phyloP scores from a whole-genome alignment of 1,140 invertebrate species.

The Parapsyche elsis region DNA sequence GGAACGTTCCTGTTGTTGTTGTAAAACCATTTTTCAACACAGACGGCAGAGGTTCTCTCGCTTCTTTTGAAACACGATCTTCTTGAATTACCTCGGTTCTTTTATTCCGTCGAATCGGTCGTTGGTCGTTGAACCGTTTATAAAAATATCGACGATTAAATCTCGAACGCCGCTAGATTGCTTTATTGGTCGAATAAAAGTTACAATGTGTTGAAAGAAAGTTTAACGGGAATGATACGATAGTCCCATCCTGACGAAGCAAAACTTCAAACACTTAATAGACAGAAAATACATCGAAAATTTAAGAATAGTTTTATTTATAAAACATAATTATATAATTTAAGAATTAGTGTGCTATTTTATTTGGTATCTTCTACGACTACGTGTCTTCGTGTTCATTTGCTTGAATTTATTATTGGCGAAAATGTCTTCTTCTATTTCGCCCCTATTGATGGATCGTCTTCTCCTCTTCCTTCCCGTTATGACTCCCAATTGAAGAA shows the following conservation, averaged over 20 bases:
- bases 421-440: neutral
- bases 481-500: constrained; percentile 79
- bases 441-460: constrained; percentile 56
- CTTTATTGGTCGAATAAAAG: no score
- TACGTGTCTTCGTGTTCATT: neutral
- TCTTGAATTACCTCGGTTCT: neutral
- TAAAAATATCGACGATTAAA: no score
- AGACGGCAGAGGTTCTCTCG: neutral
- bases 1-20: neutral
- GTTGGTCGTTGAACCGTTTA: neutral
- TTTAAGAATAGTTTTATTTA: no score
- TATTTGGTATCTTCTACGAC: neutral
- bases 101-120: neutral
- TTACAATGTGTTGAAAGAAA: no score
- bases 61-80: neutral
- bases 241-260: no score
- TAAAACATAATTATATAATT: no score
- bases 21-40: neutral
- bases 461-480: constrained; percentile 65
- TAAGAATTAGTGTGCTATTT: neutral
- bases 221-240: no score
- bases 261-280: no score
- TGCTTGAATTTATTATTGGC: neutral
- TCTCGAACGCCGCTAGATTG: no score
- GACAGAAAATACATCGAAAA: no score